Percentiles rank a stretch among this genome's conserved stretches.
Conservation (phyloP, 2,888 invertebrate genomes). For the Agrochola lychnidis region DNA sequence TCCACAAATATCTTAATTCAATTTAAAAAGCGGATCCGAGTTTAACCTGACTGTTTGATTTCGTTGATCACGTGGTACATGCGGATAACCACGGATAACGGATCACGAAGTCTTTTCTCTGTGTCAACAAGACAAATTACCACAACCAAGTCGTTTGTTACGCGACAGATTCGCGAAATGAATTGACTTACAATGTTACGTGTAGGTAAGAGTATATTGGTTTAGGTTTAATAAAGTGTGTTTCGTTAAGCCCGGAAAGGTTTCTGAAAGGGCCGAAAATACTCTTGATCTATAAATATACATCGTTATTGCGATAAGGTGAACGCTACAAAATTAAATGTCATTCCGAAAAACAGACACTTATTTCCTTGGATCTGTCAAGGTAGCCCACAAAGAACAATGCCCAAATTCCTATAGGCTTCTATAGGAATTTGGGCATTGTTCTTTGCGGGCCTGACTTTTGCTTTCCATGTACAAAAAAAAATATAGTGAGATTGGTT, state of each 20-base stretch:
- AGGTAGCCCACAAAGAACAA: background rate
- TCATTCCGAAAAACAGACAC: background rate
- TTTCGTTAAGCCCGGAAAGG: conserved; percentile 26
- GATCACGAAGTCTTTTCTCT: conserved; percentile 27
- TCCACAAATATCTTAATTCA: conserved; percentile 28
- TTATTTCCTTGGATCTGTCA: background rate
- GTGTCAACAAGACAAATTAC: conserved; percentile 39
- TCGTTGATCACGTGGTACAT: conserved; percentile 23
- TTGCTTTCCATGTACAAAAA: no score
- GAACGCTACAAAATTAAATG: background rate
- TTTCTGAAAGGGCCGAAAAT: conserved; percentile 12
- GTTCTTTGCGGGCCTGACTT: no score
- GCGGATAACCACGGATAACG: conserved; percentile 14
- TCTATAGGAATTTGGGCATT: no score
- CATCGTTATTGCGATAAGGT: background rate
- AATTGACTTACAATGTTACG: conserved; percentile 26
- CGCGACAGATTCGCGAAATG: conserved; percentile 1
- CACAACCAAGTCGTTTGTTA: conserved; percentile 32
- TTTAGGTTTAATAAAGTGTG: conserved; percentile 20
- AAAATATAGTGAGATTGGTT: no score
- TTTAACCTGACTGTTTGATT: conserved; percentile 31
- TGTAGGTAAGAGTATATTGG: conserved; percentile 15
- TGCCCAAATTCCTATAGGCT: no score
- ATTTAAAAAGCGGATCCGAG: conserved; percentile 18
- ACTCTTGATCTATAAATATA: background rate